Evolutionary conservation across 64 coral and sea anemone species (phyloP), one percentile per base, ranked within the genome.

Genomic region (Dendrophyllia cribrosa): DNA sequence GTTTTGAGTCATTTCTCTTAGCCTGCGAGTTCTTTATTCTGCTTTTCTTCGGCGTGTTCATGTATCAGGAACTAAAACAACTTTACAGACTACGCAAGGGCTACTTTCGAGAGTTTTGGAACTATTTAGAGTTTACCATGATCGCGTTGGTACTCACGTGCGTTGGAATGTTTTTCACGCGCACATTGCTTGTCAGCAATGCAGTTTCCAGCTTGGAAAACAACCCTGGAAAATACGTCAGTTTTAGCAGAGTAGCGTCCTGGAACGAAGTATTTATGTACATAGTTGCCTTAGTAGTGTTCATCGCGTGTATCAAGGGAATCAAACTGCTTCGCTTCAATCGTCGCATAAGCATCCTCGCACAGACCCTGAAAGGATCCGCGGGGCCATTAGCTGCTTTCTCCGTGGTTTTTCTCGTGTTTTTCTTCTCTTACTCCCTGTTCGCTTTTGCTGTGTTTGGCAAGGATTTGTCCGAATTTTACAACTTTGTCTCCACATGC

Each of bases 81-180:
- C 67, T 97, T 19, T 97, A 97, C 80, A 88, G 81, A 55, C 86
- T 91, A 51, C 89, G 73, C 19, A 97, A 91, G 75, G 69, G 68
- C 21, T 97, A 97, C 44, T 97, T 97, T 61, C 94, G 88, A 60
- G 95, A 94, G 15, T 97, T 97, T 25, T 97, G 95, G 95, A 97
- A 97, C 48, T 94, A 89, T n/a, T 53, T 97, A 4, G 95, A 97
- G 50, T 94, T 97, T 43, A 9, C 52, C 4, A 91, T 97, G 44
- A 93, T 97, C 59, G 34, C 94, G 20, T 51, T 94, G 44, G 95
- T 97, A 3, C 84, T 97, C 34, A 86, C 88, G 2, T 91, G 88
- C 14, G 92, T 97, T 4, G 85, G 73, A 6, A 97, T 97, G 95
- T 97, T 97, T 51, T 77, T 97, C 43, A 97, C 90, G 19, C 80